Conservation (phyloP, 1,140 invertebrate genomes). For the Drosophila burlai region DNA sequence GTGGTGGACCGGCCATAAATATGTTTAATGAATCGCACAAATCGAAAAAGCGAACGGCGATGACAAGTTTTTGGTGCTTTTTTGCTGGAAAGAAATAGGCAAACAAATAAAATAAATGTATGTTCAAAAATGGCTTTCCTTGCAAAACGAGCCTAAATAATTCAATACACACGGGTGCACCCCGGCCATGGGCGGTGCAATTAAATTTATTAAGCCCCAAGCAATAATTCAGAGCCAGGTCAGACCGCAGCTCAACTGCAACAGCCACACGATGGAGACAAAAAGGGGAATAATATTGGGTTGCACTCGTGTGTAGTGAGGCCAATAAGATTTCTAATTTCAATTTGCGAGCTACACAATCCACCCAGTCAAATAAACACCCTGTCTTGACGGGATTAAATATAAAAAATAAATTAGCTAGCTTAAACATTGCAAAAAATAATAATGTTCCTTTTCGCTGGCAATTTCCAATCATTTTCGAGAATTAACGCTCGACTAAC, state of each 20-base stretch:
- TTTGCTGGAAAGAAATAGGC: conserved; percentile 8
- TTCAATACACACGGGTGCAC: conserved; percentile 21
- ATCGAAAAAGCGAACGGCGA: conserved; percentile 33
- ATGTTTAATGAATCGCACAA: conserved; percentile 59
- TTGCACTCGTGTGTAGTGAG: too few species aligned
- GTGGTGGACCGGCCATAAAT: conserved; percentile 52
- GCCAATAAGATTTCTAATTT: background rate
- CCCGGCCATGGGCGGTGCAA: conserved; percentile 25
- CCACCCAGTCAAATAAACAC: background rate
- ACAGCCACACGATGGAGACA: background rate
- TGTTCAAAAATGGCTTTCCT: conserved; percentile 4
- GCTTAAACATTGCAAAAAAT: background rate
- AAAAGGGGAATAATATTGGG: too few species aligned
- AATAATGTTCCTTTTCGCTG: background rate
- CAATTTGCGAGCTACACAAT: background rate
- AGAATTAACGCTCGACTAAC: conserved; percentile 15
- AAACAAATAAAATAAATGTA: conserved; percentile 12
- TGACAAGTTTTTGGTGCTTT: conserved; percentile 27
- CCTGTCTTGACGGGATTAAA: too few species aligned
- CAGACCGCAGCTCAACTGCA: conserved; percentile 37
- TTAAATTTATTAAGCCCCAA: conserved; percentile 73
- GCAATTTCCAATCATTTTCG: background rate
- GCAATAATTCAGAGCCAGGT: conserved; percentile 64
- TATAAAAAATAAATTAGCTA: background rate
- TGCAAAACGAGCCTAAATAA: conserved; percentile 11